Evolutionary conservation across 2,888 invertebrate genomes (phyloP).

Genomic region (Ptychoptera contaminata): DNA sequence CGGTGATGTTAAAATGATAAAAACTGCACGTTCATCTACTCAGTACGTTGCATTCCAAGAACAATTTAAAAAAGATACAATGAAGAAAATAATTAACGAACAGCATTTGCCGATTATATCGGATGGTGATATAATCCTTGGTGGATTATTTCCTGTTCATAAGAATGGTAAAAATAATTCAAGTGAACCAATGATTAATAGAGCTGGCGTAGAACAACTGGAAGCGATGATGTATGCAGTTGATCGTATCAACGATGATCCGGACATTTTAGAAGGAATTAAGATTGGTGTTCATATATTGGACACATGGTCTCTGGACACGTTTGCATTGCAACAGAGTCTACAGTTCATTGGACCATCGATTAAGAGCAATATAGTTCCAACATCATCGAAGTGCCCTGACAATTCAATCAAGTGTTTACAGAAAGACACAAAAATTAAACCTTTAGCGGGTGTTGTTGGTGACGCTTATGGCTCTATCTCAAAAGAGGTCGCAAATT

Average conservation of each 20-base stretch:
- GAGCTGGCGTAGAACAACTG: conserved; percentile 43
- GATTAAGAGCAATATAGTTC: conserved; percentile 30
- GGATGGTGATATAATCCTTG: conserved; percentile 39
- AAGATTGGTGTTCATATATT: conserved; percentile 40
- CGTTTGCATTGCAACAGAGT: conserved; percentile 43
- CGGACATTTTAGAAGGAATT: conserved; percentile 35
- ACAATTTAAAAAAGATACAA: too few species aligned
- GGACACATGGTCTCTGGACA: conserved; percentile 44
- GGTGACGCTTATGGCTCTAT: conserved; percentile 54
- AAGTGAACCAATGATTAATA: conserved; percentile 35
- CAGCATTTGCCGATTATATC: too few species aligned
- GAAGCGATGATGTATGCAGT: conserved; percentile 46
- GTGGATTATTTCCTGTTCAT: conserved; percentile 45
- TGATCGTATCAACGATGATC: conserved; percentile 38
- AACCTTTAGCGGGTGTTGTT: conserved; percentile 45
- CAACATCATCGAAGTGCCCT: conserved; percentile 29
- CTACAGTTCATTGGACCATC: conserved; percentile 41
- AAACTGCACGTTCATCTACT: too few species aligned
- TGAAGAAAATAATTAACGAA: too few species aligned
- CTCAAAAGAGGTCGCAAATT: conserved; percentile 51
- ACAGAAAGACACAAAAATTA: conserved; percentile 26
- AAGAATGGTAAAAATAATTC: conserved; percentile 34
- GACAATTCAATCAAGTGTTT: conserved; percentile 35
- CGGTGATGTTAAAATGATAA: too few species aligned
- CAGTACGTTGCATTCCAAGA: too few species aligned